A percentile compares a stretch with the other conserved stretches of the same genome.
phyloP scores from a whole-genome alignment of 2,113 vertebrate species.

The Puma concolor region DNA sequence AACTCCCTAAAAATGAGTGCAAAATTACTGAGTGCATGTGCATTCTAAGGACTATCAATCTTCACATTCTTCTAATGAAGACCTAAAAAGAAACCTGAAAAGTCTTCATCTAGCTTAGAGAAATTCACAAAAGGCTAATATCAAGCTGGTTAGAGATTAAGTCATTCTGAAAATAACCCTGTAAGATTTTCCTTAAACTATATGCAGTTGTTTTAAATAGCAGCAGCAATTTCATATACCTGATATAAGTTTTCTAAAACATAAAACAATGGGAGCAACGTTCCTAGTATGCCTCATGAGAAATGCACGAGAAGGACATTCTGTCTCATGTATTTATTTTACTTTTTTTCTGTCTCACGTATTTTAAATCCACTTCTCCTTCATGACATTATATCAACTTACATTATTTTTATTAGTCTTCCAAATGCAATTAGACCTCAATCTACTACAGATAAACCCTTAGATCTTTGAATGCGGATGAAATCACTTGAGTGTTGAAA shows the following conservation, averaged over 20 bases:
- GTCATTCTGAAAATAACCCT: background rate
- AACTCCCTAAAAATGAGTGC: background rate
- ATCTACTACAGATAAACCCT: background rate
- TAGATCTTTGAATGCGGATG: conserved; percentile 22
- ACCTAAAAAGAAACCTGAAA: background rate
- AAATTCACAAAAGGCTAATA: background rate
- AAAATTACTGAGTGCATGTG: background rate
- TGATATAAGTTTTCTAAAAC: background rate
- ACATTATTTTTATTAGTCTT: background rate
- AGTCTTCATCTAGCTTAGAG: background rate
- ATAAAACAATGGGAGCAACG: background rate
- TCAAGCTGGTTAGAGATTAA: background rate
- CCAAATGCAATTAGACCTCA: background rate
- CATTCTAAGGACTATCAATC: background rate
- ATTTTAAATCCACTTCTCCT: background rate
- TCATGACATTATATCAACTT: background rate
- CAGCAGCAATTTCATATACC: background rate
- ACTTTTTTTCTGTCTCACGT: background rate
- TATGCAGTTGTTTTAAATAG: background rate
- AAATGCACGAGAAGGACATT: background rate
- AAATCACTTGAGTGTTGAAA: conserved; percentile 23
- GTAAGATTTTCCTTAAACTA: background rate
- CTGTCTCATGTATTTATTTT: background rate
- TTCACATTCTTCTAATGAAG: conserved; percentile 30
- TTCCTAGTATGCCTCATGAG: background rate